phyloP scores from a whole-genome alignment of 2,113 vertebrate genomes.

The Origma solitaria region DNA sequence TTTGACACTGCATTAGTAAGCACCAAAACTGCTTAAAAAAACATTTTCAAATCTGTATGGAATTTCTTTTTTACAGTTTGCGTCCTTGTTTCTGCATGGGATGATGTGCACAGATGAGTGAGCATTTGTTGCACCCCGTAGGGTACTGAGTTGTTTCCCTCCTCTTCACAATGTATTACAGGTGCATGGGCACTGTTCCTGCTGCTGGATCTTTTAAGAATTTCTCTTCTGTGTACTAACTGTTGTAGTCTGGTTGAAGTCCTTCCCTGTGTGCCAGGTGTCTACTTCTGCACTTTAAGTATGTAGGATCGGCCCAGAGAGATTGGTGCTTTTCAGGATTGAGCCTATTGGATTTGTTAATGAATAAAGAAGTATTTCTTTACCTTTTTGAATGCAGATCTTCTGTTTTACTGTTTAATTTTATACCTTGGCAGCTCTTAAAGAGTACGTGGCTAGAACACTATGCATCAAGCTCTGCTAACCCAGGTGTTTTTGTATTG shows the following conservation, averaged over 20 bases:
- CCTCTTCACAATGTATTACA: neutral
- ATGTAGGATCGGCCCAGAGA: neutral
- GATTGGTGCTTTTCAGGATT: neutral
- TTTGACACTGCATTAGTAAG: neutral
- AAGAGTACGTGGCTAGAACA: slow-evolving; percentile 87
- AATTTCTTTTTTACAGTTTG: neutral
- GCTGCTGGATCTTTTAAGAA: neutral
- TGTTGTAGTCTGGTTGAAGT: neutral
- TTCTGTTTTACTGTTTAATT: neutral
- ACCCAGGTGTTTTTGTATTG: slow-evolving; percentile 87
- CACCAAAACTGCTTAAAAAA: neutral
- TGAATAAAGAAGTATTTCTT: neutral
- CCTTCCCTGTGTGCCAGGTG: neutral
- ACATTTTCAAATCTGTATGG: neutral
- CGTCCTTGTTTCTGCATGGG: neutral
- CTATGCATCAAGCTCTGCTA: slow-evolving; percentile 83
- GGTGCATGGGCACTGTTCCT: neutral
- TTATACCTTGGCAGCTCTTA: slow-evolving; percentile 75
- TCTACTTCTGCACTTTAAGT: neutral
- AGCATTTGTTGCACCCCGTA: neutral
- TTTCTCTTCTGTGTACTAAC: neutral
- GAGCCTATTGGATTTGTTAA: neutral
- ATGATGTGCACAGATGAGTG: neutral
- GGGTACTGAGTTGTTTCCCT: neutral
- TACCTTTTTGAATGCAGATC: neutral